Evolutionary conservation across 2,888 invertebrate species (phyloP).

Genomic region (Drosophila phalerata): DNA sequence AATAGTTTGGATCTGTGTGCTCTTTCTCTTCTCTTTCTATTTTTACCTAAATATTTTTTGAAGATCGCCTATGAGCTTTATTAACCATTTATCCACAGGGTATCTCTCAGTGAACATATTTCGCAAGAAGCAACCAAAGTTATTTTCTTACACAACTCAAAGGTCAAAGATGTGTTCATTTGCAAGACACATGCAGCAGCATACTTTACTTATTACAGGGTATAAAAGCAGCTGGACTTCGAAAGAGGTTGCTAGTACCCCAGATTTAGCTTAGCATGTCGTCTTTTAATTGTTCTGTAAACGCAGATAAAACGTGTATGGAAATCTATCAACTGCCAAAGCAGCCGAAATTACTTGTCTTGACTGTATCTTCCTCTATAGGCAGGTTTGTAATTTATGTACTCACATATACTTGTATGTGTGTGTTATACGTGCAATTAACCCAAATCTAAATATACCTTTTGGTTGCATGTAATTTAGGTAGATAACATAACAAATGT

Average conservation of each 20-base stretch:
- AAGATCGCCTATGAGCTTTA: too few species aligned
- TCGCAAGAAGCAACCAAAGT: neutral
- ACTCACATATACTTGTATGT: neutral
- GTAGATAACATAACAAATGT: constrained; percentile 31
- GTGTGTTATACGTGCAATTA: constrained; percentile 55
- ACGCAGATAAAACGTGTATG: neutral
- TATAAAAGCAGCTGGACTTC: neutral
- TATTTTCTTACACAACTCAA: neutral
- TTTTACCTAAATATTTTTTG: too few species aligned
- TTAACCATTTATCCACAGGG: too few species aligned
- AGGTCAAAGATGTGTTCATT: neutral
- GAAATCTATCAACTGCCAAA: constrained; percentile 17
- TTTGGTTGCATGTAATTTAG: constrained; percentile 44
- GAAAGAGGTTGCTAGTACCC: neutral
- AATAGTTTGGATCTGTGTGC: too few species aligned
- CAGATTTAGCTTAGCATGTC: constrained; percentile 1
- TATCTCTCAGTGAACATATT: neutral
- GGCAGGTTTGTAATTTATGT: neutral
- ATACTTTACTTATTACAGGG: neutral
- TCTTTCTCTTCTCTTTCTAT: too few species aligned
- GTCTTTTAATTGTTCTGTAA: constrained; percentile 19
- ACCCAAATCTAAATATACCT: constrained; percentile 60
- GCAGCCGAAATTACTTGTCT: constrained; percentile 9
- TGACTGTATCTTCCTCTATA: constrained; percentile 4
- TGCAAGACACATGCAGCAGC: neutral